These are phyloP conservation scores for Melipona bicolor DNA, from an alignment of 2,888 invertebrate species.

Conservation along the genomic window DNA sequence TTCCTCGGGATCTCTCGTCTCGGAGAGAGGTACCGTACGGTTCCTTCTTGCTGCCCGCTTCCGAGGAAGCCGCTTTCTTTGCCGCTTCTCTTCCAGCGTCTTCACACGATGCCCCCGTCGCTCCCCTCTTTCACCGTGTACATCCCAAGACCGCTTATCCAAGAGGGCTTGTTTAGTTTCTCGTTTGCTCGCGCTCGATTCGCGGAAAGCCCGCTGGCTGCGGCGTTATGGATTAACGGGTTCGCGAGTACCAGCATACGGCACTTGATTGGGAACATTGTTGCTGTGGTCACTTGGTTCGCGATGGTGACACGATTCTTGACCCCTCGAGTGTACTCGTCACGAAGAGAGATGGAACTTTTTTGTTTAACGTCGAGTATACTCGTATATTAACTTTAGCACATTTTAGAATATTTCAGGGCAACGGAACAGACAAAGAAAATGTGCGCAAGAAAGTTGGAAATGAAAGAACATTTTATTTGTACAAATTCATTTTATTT, in stretches of 20 bases:
- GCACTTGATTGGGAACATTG: no score
- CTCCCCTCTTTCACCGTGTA: slow-evolving; percentile 19
- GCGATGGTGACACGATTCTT: no score
- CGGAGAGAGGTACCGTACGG: slow-evolving; percentile 68
- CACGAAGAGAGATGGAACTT: no score
- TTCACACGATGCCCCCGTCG: slow-evolving; percentile 54
- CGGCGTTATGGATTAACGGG: slow-evolving; percentile 54
- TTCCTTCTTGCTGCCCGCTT: slow-evolving; percentile 72
- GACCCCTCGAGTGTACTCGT: no score
- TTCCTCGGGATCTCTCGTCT: slow-evolving; percentile 71
- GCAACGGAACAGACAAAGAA: no score
- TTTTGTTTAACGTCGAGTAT: no score
- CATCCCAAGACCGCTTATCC: not conserved
- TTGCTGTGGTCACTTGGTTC: no score
- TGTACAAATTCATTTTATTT: no score
- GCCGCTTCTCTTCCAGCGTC: slow-evolving; percentile 55
- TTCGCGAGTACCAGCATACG: slow-evolving; percentile 10
- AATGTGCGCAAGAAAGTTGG: not conserved
- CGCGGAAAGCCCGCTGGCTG: slow-evolving; percentile 58
- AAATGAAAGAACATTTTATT: not conserved
- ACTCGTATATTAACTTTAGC: no score
- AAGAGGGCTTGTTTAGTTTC: slow-evolving; percentile 35
- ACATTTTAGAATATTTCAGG: no score
- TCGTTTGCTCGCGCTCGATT: slow-evolving; percentile 59
- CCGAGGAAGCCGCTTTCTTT: slow-evolving; percentile 71